Base-by-base conservation (phyloP, 1,140 invertebrate species). In the Brachionus koreanus region DNA sequence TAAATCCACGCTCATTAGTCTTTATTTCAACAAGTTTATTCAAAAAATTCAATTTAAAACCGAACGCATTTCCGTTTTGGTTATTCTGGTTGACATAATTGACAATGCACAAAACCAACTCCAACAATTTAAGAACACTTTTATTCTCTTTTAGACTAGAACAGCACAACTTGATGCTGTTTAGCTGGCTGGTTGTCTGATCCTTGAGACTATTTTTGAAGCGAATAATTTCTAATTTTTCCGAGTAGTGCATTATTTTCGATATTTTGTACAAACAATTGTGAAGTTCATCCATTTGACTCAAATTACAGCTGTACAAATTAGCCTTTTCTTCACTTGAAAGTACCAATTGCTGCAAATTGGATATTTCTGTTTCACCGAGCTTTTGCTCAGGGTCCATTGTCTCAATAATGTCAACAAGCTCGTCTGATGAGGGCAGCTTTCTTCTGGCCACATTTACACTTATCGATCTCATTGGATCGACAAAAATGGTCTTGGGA, bases 71-170 rank as follows among this genome's bases (percentile, higher is more conserved):
- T 57, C 76, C 76, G 49, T 79, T 79, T 65, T 79, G 49, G 49
- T 79, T 79, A 65, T 61, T 79, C 25, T 79, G 76, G 25, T 79
- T 79, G 3, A 79, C 61, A 65, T 79, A 79, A 43, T 79, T 79
- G 12, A 57, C 76, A 19, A 79, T 37, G 16, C 76, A 79, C 35
- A 79, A 29, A 16, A 65, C n/a, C 19, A 79, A 43, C 37, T 79
- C 61, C 10, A 79, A 65, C 9, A 79, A 43, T 29, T 79, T 57
- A 5, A 79, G 57, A 61, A 79, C 57, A 43, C 23, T 57, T 19
- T 65, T 57, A 43, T 65, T 79, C 4, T 79, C 49, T 57, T 65
- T 37, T 25, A 79, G 33, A 35, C 35, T 37, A 23, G 49, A 57
- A 29, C 76, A 79, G 13, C 69, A 74, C 12, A 19, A 23, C 43